A percentile compares a stretch with the other conserved stretches of the same genome.
Conservation (phyloP, 2,113 vertebrate species). For the Microcebus griseorufus region DNA sequence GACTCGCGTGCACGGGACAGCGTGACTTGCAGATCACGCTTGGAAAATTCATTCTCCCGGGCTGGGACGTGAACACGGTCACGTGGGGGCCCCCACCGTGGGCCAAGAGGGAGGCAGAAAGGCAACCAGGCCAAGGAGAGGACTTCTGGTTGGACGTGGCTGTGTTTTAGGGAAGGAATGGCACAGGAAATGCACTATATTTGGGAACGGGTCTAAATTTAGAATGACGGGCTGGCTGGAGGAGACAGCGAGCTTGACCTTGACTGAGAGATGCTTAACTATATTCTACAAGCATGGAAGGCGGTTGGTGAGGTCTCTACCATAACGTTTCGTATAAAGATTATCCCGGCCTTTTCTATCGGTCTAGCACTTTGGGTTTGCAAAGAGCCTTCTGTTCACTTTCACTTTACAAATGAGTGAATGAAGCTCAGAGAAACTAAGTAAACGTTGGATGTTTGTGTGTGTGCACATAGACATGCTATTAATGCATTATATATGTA, state of each 20-base stretch:
- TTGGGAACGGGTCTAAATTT: constrained; percentile 69
- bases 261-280: not conserved
- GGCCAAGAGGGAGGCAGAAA: constrained; percentile 38
- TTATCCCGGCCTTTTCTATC: not conserved
- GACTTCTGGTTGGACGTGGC: not conserved
- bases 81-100: constrained; percentile 40
- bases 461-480: not conserved
- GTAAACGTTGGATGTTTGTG: not conserved
- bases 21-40: constrained; percentile 73
- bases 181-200: constrained; percentile 58
- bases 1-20: not conserved
- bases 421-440: not conserved
- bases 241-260: not conserved
- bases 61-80: constrained; percentile 57
- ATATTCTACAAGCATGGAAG: not conserved
- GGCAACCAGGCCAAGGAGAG: not conserved
- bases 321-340: not conserved
- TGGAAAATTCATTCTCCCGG: constrained; percentile 69
- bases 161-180: constrained; percentile 34
- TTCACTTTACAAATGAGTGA: not conserved
- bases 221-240: constrained; percentile 22
- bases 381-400: not conserved
- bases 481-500: not conserved
- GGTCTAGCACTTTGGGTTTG: not conserved
- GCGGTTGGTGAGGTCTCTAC: not conserved